These are phyloP conservation scores for Chymomyza fuscimana DNA, from an alignment of 2,888 invertebrate genomes.

Conservation along the genomic window DNA sequence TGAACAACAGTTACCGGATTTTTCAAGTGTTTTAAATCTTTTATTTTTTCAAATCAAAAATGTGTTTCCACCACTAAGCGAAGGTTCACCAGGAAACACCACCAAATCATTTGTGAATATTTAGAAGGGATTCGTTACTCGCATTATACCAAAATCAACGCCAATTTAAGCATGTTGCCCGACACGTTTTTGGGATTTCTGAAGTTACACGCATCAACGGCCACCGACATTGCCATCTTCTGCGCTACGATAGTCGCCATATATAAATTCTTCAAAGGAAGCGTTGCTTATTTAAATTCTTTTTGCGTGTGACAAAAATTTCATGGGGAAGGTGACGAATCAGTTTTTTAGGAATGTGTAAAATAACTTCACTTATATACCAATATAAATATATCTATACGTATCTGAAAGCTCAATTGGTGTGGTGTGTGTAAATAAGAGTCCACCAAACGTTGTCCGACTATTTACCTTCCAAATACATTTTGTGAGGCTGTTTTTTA, in stretches of 20 bases:
- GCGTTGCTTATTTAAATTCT: slow-evolving; percentile 50
- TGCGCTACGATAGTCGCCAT: slow-evolving; percentile 3
- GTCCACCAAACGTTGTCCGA: no score
- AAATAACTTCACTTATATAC: slow-evolving; percentile 56
- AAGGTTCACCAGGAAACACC: slow-evolving; percentile 2
- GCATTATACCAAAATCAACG: slow-evolving; percentile 31
- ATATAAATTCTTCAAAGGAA: slow-evolving; percentile 48
- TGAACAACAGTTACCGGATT: neutral
- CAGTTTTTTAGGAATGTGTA: slow-evolving; percentile 61
- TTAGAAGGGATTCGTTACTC: slow-evolving; percentile 24
- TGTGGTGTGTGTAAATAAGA: no score
- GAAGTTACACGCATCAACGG: slow-evolving; percentile 68
- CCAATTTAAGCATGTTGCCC: slow-evolving; percentile 70
- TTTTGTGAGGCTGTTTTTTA: no score
- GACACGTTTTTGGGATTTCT: slow-evolving; percentile 77
- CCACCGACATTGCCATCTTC: slow-evolving; percentile 3
- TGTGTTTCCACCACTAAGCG: slow-evolving; percentile 28
- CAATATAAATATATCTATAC: slow-evolving; percentile 4
- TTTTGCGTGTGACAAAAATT: slow-evolving; percentile 53
- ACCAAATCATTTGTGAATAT: slow-evolving; percentile 11
- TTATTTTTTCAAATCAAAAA: slow-evolving; percentile 25
- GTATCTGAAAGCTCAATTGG: no score
- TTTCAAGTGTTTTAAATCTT: neutral
- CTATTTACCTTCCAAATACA: no score
- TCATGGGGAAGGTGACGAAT: slow-evolving; percentile 65